A percentile compares a stretch with the other conserved stretches of the same genome.
Evolutionary conservation across 2,888 invertebrate genomes (phyloP).

Genomic region (Melipona beecheii): DNA sequence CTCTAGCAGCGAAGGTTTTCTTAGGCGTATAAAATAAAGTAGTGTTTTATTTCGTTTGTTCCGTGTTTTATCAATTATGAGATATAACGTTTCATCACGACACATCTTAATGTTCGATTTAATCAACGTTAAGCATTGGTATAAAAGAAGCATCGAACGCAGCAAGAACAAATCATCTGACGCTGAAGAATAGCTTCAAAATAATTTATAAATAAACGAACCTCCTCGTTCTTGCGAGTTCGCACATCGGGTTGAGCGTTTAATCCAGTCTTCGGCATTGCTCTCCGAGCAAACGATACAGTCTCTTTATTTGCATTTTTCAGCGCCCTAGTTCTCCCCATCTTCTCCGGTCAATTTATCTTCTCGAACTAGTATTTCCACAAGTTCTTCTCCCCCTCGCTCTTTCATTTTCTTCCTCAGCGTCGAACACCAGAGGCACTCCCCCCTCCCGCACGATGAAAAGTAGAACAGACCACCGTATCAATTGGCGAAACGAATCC

Average conservation of each 20-base stretch:
- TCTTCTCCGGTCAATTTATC: neutral
- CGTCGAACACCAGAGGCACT: neutral
- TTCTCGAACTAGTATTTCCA: neutral
- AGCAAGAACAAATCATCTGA: too few species aligned
- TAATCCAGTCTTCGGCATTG: too few species aligned
- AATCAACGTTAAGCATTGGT: too few species aligned
- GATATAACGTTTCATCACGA: too few species aligned
- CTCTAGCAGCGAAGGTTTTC: neutral
- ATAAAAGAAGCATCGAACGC: too few species aligned
- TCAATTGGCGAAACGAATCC: neutral
- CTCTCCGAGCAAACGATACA: too few species aligned
- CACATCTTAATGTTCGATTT: too few species aligned
- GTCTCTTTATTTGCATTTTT: neutral
- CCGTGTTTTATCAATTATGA: neutral
- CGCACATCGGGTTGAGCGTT: too few species aligned
- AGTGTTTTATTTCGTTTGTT: neutral
- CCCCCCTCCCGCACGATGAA: neutral
- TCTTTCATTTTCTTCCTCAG: neutral
- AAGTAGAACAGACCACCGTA: neutral
- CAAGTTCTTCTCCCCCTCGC: neutral
- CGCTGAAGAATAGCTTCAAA: too few species aligned
- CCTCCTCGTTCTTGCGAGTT: too few species aligned
- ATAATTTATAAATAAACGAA: too few species aligned
- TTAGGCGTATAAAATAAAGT: neutral
- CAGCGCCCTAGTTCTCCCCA: neutral